phyloP scores from a whole-genome alignment of 1,140 invertebrate genomes.

The Papilio glaucus region DNA sequence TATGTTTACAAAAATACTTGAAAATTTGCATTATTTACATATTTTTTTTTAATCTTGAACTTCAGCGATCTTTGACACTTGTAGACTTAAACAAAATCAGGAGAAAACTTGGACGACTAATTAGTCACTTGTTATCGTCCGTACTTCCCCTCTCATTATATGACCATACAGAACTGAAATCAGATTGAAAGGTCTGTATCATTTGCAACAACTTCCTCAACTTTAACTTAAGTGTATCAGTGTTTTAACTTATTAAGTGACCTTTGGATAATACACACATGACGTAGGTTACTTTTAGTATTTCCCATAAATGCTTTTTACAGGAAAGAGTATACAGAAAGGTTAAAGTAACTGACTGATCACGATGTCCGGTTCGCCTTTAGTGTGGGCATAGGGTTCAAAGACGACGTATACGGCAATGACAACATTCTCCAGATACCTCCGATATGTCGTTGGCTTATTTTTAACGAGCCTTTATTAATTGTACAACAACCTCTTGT shows the following conservation, averaged over 20 bases:
- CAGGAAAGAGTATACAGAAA: conserved; percentile 14
- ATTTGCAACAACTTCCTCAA: conserved; percentile 30
- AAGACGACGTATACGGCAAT: conserved; percentile 17
- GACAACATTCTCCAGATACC: conserved; percentile 30
- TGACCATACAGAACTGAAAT: neutral
- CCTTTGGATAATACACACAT: neutral
- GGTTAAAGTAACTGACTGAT: neutral
- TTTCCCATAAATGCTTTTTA: conserved; percentile 25
- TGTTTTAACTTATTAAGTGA: neutral
- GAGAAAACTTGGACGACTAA: neutral
- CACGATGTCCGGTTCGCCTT: conserved; percentile 29
- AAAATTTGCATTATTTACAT: too few species aligned
- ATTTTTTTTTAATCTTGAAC: neutral
- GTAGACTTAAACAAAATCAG: neutral
- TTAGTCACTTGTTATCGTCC: neutral
- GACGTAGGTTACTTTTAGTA: conserved; percentile 7
- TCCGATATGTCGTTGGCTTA: conserved; percentile 25
- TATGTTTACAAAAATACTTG: too few species aligned
- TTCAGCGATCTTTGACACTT: neutral
- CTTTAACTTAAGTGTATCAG: neutral
- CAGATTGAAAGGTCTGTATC: neutral
- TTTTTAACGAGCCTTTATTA: conserved; percentile 32
- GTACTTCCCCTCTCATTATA: neutral
- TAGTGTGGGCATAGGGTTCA: conserved; percentile 14
- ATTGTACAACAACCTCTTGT: conserved; percentile 11